phyloP scores from a whole-genome alignment of 1,140 invertebrate species.

The Zaprionus camerounensis region DNA sequence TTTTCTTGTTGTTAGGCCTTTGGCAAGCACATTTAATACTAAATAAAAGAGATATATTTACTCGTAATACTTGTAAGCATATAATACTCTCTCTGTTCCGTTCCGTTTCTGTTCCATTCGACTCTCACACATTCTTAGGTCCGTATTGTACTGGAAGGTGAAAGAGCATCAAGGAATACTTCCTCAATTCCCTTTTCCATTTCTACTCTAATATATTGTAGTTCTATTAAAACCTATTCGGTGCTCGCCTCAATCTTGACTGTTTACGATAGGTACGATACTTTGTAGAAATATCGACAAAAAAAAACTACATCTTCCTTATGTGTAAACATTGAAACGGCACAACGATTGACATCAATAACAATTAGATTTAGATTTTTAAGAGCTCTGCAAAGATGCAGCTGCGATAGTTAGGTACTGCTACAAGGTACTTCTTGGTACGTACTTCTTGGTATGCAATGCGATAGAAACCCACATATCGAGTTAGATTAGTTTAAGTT shows the following conservation, averaged over 20 bases:
- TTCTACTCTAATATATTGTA: too few species aligned
- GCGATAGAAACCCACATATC: conserved; percentile 9
- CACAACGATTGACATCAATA: conserved; percentile 49
- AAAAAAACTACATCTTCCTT: conserved; percentile 32
- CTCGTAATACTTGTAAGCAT: conserved; percentile 3
- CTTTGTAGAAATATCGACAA: background rate
- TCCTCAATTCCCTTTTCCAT: background rate
- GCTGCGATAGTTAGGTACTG: background rate
- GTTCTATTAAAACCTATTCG: background rate
- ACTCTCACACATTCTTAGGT: background rate
- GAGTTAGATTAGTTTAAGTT: background rate
- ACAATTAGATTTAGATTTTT: conserved; percentile 31
- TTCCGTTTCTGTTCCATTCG: background rate
- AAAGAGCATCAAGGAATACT: conserved; percentile 1
- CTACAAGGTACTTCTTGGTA: background rate
- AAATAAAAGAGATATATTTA: conserved; percentile 4
- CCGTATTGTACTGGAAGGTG: conserved; percentile 12
- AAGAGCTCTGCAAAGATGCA: background rate
- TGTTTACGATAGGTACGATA: conserved; percentile 4
- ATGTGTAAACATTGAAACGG: conserved; percentile 43
- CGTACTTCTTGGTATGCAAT: background rate
- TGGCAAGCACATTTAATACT: conserved; percentile 1
- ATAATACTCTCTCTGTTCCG: background rate
- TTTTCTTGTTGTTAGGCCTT: background rate
- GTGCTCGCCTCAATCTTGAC: conserved; percentile 22